A percentile compares a stretch with the other conserved stretches of the same genome.
Evolutionary conservation across 2,113 vertebrate species (phyloP).

Genomic region (Bufo bufo): DNA sequence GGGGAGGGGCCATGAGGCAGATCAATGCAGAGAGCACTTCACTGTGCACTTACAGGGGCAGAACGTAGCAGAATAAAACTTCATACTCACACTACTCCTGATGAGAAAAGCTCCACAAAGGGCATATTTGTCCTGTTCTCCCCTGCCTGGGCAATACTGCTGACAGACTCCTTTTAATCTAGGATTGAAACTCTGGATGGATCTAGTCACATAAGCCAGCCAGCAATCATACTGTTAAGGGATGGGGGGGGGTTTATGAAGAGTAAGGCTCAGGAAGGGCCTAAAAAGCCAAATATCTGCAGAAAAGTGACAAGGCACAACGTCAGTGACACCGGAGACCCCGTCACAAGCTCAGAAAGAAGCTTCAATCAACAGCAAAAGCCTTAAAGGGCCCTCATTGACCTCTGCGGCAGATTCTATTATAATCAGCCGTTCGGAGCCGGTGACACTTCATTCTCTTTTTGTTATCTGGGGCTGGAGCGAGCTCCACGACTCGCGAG

Average conservation of each 20-base stretch:
- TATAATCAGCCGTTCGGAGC: constrained; percentile 15
- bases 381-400: background rate
- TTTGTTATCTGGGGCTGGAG: background rate
- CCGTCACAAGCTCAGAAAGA: background rate
- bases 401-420: constrained; percentile 15
- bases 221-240: background rate
- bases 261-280: background rate
- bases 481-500: constrained; percentile 4
- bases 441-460: constrained; percentile 43
- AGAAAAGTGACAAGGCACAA: background rate
- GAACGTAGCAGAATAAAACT: too few relatives aligned
- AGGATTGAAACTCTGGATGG: background rate
- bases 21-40: too few relatives aligned
- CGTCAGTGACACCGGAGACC: background rate
- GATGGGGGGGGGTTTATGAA: background rate
- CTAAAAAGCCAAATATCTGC: background rate
- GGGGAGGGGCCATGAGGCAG: too few relatives aligned
- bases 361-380: background rate
- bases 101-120: too few relatives aligned
- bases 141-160: too few relatives aligned
- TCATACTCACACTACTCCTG: too few relatives aligned
- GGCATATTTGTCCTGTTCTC: too few relatives aligned
- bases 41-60: too few relatives aligned
- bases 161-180: too few relatives aligned
- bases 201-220: background rate